Evolutionary conservation across 2,113 vertebrate genomes (phyloP), one percentile per base, ranked within the genome.

Genomic region (Calidris pygmaea): DNA sequence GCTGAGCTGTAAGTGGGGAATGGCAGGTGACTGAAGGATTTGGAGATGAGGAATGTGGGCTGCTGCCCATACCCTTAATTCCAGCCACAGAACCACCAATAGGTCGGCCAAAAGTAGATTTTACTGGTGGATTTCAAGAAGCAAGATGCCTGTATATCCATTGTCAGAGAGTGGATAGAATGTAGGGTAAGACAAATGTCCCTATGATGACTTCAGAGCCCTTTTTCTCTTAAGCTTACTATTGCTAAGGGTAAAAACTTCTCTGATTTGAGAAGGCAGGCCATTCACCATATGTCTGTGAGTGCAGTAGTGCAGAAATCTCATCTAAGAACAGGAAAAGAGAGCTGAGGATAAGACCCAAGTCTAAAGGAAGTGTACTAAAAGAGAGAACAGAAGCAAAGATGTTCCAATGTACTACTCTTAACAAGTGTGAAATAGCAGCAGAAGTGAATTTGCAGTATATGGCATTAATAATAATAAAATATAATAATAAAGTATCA

Each of bases 1-100:
- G 13, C n/a, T 76, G 80, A 73, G 34, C 41, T 62, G 6, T 29
- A 68, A 78, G 21, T 6, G 45, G 39, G 52, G 37, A 79, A 59
- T 12, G 18, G 19, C 30, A 63, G 55, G 39, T 18, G 27, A 17
- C 7, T 66, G 39, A 65, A 10, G 7, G 20, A 24, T 70, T 85
- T 29, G 68, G 68, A 70, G 32, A 6, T 3, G 4, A 7, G 32
- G 23, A 60, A 37, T 16, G 55, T 0, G 1, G 27, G 14, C n/a
- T 60, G 24, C 23, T 83, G 43, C 7, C 30, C 37, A 52, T 53
- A 37, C 23, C 19, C 24, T 35, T 1, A 0, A 23, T 78, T 19
- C 20, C 60, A 74, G 26, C 7, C 12, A 48, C 12, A 60, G 62
- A 68, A 24, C 23, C 0, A 0, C n/a, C 55, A 91, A 74, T 14